Base-by-base conservation (phyloP, 92 coral and sea anemone species). In the Phenganax marumi region DNA sequence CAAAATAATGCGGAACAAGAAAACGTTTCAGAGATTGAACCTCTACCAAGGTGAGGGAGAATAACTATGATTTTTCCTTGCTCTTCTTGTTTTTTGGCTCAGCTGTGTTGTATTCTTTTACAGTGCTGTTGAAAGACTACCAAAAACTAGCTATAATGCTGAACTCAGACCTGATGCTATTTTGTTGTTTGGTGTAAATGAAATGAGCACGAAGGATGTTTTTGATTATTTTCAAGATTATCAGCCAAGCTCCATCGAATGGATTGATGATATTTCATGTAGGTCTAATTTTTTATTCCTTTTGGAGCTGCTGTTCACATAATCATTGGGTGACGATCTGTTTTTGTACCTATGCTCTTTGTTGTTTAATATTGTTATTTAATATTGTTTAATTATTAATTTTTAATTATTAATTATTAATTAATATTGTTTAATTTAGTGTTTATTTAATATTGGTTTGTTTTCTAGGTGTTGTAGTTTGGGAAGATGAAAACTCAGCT, bases 211-310 rank as follows among this genome's bases (percentile, higher is more conserved):
- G 55, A 89, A 89, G 60, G 99, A 96, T 77, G 88, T 96, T 22
- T 96, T 96, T 76, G 85, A 85, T 12, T 93, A 96, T 69, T 93
- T 96, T 72, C 73, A 86, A 43, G 96, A 86, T 54, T 96, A 84
- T 76, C 91, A 87, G 12, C 99, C 99, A 56, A 97, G 96, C 1
- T 91, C 97, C 50, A 90, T 96, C n/a, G 99, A 96, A 81, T 96
- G 99, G 99, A 96, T 96, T 62, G 99, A 96, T 60, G 99, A 96
- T 73, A 83, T 88, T 60, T 91, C 93, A 26, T 96, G 99, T 96
- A 83, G 84, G 99, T 85, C 52, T 0, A 9, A 9, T 5, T 33
- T 33, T 33, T 5, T 33, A 33, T 33, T 33, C 3, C 5, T 33
- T 1, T 33, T 33, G 3, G 5, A 1, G 43, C 43, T 33, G 43